These are phyloP conservation scores for Heliocidaris erythrogramma DNA, from an alignment of 35 echinoderm and acorn worm genomes.

Conservation along the genomic window DNA sequence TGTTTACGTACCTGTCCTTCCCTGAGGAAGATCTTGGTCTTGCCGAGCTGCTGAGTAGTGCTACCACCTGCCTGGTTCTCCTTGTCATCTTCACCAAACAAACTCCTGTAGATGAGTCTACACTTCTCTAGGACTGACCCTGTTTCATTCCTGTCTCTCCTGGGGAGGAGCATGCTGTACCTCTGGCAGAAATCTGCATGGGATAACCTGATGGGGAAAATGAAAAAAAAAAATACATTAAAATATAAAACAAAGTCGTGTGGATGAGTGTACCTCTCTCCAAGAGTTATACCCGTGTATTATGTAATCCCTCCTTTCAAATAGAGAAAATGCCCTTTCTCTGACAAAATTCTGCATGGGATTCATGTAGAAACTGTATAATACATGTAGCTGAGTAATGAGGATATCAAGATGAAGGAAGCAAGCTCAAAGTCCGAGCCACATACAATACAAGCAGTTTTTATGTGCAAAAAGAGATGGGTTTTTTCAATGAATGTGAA, in stretches of 20 bases:
- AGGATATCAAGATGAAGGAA: no score
- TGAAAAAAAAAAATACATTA: background rate
- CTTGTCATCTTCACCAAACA: slow-evolving; percentile 76
- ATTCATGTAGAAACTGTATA: no score
- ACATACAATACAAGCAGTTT: no score
- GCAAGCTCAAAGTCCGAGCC: no score
- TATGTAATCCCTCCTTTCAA: no score
- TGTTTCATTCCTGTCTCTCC: background rate
- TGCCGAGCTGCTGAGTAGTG: slow-evolving; percentile 62
- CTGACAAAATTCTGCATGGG: no score
- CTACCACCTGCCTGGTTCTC: slow-evolving; percentile 59
- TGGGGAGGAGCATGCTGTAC: slow-evolving; percentile 49
- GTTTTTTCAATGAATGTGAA: no score
- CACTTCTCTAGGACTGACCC: slow-evolving; percentile 38
- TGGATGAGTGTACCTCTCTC: no score
- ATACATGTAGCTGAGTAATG: no score
- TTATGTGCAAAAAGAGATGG: no score
- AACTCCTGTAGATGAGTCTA: slow-evolving; percentile 49
- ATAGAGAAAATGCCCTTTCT: no score
- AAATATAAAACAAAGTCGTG: background rate
- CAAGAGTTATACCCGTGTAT: no score
- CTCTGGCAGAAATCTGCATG: slow-evolving; percentile 68
- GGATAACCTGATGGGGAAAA: slow-evolving; percentile 55
- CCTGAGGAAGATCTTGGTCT: slow-evolving; percentile 82
- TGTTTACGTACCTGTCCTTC: slow-evolving; percentile 73